Base-by-base conservation (phyloP, 2,888 invertebrate genomes). In the Philonicus albiceps region DNA sequence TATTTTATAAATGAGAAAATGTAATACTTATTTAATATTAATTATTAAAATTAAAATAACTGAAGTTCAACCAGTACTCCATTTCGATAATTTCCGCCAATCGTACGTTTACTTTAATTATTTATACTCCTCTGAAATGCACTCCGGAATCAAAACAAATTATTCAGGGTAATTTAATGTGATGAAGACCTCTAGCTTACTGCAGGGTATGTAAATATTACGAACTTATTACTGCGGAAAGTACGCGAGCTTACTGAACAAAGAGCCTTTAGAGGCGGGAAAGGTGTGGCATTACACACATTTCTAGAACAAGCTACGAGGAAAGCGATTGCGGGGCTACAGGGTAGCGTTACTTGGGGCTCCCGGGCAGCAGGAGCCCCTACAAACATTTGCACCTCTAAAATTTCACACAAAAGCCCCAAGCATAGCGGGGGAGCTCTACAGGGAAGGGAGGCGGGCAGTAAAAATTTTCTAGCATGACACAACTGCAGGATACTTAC, bases 401-500 rank as follows among this genome's bases (percentile, higher is more conserved):
- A n/a, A 64, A 64, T 64, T 22, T 64, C 64, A 22, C 22, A 64
- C 3, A 64, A 3, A 64, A 64, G 64, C 64, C 64, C 11, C 27
- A 64, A 64, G 49, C 49, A 13, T 8, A 78, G 49, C 11, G 64
- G 64, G 64, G 19, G 22, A 27, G 64, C 11, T 22, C 64, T 64
- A 64, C 64, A 22, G 19, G 64, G 64, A 22, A 13, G 27, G 64
- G n/a, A n/a, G 55, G 64, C 3, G 64, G 27, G 27, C 27, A 27
- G 64, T 22, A 27, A 64, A 64, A 31, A 55, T 11, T 84, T 86
- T 43, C 81, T 86, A 80, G 87, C 86, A 87, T 87, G 87, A 80
- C 49, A 84, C 75, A 83, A 49, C 75, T 74, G 30, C 34, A 75
- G 30, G 92, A 93, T 93, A 94, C 94, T 93, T 94, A 94, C 94